These are phyloP conservation scores for Cenopis cana DNA, from an alignment of 2,888 invertebrate genomes.

Conservation along the genomic window DNA sequence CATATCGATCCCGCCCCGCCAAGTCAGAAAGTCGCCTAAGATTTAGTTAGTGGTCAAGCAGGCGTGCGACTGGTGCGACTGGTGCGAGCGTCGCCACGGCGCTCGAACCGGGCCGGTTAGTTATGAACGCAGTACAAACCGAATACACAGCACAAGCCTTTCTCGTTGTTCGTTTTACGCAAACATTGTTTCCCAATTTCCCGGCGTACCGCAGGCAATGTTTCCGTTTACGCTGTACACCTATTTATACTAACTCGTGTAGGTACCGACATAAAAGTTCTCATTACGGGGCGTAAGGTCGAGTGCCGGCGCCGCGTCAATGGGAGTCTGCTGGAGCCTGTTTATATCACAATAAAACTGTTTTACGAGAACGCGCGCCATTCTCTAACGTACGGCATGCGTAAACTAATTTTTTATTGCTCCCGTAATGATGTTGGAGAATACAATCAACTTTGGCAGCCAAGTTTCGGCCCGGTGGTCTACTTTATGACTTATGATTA, in stretches of 20 bases:
- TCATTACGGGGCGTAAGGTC: conserved; percentile 58
- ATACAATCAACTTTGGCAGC: conserved; percentile 39
- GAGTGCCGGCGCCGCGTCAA: conserved; percentile 60
- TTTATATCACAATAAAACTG: conserved; percentile 69
- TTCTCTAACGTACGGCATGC: conserved; percentile 51
- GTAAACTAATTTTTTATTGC: conserved; percentile 52
- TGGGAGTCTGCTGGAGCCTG: conserved; percentile 61
- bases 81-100: conserved; percentile 15
- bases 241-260: conserved; percentile 43
- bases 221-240: conserved; percentile 40
- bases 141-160: conserved; percentile 36
- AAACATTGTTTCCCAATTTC: conserved; percentile 54
- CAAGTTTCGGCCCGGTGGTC: conserved; percentile 25
- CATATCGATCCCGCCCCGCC: too few relatives aligned
- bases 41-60: conserved; percentile 19
- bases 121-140: conserved; percentile 22
- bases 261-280: conserved; percentile 56
- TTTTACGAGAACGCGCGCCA: conserved; percentile 63
- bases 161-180: conserved; percentile 45
- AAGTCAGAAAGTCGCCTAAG: too few relatives aligned
- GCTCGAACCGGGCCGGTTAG: background rate
- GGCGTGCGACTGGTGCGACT: too few relatives aligned
- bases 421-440: conserved; percentile 42
- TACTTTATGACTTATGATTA: background rate
- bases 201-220: conserved; percentile 46